A percentile compares a stretch with the other conserved stretches of the same genome.
These are phyloP conservation scores for Leptosomus discolor DNA, from an alignment of 2,113 vertebrate genomes.

Conservation along the genomic window DNA sequence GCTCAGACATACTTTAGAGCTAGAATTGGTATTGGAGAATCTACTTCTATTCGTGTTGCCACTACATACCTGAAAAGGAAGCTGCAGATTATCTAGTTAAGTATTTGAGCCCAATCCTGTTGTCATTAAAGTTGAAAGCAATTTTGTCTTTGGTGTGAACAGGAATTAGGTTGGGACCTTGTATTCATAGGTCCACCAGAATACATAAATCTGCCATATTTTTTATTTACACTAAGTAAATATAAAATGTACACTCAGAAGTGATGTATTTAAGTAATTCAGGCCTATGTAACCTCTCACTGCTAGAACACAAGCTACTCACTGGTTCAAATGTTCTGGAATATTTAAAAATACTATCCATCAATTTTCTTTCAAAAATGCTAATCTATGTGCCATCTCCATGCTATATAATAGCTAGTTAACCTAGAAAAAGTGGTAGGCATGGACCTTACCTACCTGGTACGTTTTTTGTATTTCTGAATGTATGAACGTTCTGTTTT, in stretches of 20 bases:
- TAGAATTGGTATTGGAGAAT: neutral
- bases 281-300: neutral
- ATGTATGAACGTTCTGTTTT: neutral
- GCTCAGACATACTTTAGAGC: neutral
- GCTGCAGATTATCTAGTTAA: neutral
- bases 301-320: neutral
- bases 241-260: neutral
- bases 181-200: neutral
- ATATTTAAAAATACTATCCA: neutral
- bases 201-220: neutral
- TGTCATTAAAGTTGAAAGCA: neutral
- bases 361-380: neutral
- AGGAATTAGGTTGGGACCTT: neutral
- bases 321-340: neutral
- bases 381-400: neutral
- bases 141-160: neutral
- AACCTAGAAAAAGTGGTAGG: neutral
- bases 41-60: constrained; percentile 9
- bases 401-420: neutral
- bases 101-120: neutral
- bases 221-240: neutral
- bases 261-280: neutral
- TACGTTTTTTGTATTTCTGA: neutral
- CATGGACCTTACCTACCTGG: neutral
- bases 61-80: neutral